These are phyloP conservation scores for Petrocephalus microphthalmus DNA, from an alignment of 2,113 vertebrate species.

Conservation along the genomic window DNA sequence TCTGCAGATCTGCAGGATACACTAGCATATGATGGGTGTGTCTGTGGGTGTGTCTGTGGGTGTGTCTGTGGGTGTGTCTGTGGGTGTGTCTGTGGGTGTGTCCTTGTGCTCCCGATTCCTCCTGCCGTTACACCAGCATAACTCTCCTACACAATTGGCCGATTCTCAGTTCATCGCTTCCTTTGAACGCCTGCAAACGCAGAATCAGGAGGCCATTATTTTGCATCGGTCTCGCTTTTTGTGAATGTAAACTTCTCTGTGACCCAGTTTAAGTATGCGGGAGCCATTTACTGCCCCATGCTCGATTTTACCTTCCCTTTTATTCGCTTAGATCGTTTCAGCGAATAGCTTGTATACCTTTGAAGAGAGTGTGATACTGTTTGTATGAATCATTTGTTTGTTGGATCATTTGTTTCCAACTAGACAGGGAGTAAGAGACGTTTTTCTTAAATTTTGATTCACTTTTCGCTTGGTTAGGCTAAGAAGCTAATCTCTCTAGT, in stretches of 20 bases:
- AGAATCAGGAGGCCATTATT: background rate
- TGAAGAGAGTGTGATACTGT: background rate
- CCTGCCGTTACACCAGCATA: background rate
- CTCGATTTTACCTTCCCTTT: no score
- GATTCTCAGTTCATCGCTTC: background rate
- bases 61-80: no score
- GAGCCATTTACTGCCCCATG: background rate
- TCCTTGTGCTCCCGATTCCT: no score
- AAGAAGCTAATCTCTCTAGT: background rate
- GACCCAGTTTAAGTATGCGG: background rate
- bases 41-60: no score
- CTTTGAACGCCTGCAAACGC: background rate
- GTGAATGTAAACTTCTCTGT: background rate
- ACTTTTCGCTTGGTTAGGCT: background rate
- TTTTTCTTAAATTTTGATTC: background rate
- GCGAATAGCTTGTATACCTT: background rate
- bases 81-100: no score
- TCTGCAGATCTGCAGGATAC: background rate
- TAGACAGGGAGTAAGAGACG: background rate
- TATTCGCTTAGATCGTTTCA: background rate
- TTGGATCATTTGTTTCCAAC: background rate
- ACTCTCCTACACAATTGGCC: background rate
- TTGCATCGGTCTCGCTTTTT: background rate
- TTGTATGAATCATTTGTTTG: background rate
- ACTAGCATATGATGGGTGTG: no score